Evolutionary conservation across 2,888 invertebrate species (phyloP), one percentile per base, ranked within the genome.

Genomic region (Lasius platythorax): DNA sequence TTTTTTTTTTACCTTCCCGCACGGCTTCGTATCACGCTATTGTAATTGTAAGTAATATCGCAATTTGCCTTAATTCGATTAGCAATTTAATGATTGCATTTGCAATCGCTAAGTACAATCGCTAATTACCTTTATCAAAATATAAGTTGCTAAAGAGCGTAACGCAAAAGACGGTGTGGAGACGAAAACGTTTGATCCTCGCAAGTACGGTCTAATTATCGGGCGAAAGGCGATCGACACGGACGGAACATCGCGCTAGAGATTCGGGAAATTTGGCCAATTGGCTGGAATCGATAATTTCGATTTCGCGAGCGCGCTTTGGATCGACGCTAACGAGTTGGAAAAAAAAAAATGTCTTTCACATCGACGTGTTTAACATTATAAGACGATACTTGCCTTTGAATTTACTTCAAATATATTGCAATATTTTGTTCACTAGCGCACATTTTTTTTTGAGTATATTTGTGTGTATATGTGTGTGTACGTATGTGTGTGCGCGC

Each of bases 261-360:
- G 73, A 46, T 76, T 82, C 64, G 37, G 53, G 30, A 28, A 64
- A n/a, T 78, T 61, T 66, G 70, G 63, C 53, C 73, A 76, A 74
- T 84, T 37, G 15, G 72, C 61, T 83, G 72, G 75, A 63, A 82
- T 83, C 83, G 28, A 73, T 79, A 73, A 84, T 87, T 79, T 74
- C 40, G 64, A 53, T 53, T 68, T 70, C 70, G 82, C 89, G 85
- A 88, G 89, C 76, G 79, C 89, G 84, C 66, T 74, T 73, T 58
- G 89, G 87, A 89, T 89, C 87, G 87, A 89, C 85, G 12, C 9
- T 58, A 37, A 50, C 75, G 37, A 67, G 37, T 30, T 68, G 56
- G 56, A 56, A 68, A 56, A 37, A 37, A 37, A 37, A 37, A 37
- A 58, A 30, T 18, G 3, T 68, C n/a, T 53, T 58, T 56, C 11